phyloP scores from a whole-genome alignment of 2,797 vertebrate genomes.

The Sarcoramphus papa region DNA sequence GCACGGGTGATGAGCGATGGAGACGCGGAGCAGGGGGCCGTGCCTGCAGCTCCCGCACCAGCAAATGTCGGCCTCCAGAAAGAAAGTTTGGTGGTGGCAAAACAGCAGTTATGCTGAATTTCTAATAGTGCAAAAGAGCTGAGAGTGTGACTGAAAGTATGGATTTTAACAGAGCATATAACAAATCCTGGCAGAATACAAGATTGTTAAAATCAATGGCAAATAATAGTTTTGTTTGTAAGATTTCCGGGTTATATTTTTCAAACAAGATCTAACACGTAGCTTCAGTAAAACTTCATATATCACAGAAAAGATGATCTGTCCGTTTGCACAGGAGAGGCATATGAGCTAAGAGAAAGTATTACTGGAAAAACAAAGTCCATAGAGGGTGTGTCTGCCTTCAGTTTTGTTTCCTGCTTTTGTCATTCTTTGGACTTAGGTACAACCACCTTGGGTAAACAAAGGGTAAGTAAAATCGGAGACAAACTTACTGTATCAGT shows the following conservation, averaged over 20 bases:
- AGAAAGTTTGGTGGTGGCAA: not conserved
- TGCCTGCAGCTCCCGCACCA: not conserved
- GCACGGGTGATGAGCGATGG: not conserved
- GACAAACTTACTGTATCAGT: not conserved
- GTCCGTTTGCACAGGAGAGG: not conserved
- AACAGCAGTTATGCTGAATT: not conserved
- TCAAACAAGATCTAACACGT: not conserved
- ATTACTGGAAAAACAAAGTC: not conserved
- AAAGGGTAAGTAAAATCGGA: not conserved
- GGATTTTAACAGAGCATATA: not conserved
- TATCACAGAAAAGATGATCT: not conserved
- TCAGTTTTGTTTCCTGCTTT: not conserved
- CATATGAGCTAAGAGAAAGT: not conserved
- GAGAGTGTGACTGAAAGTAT: not conserved
- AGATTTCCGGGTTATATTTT: not conserved
- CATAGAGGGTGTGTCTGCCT: not conserved
- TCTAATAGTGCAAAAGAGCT: not conserved
- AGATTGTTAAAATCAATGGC: not conserved
- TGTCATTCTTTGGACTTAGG: not conserved
- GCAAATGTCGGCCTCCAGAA: not conserved
- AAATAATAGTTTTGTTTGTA: not conserved
- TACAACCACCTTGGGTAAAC: not conserved
- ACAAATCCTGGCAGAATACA: not conserved
- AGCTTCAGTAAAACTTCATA: not conserved
- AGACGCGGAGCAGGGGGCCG: not conserved